Percentiles rank a stretch among this genome's conserved stretches.
These are phyloP conservation scores for Leucozona laternaria DNA, from an alignment of 2,888 invertebrate species.

Conservation along the genomic window DNA sequence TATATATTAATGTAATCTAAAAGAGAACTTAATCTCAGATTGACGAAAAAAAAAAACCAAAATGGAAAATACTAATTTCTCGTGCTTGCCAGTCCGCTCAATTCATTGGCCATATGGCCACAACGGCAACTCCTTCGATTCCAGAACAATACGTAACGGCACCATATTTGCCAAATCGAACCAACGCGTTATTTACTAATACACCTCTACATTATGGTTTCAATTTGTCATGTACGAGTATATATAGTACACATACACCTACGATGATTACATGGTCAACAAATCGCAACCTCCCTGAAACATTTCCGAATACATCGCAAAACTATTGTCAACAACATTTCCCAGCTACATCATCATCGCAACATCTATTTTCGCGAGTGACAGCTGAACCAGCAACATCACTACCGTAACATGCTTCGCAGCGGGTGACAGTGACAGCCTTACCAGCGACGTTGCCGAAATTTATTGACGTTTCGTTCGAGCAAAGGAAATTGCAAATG, in stretches of 20 bases:
- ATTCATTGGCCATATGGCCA: conserved; percentile 1
- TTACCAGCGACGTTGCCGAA: neutral
- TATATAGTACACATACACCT: conserved; percentile 13
- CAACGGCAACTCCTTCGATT: neutral
- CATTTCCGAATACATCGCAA: neutral
- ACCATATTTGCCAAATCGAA: neutral
- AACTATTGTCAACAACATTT: neutral
- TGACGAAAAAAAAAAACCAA: no score
- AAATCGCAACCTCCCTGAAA: neutral
- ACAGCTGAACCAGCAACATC: conserved; percentile 12
- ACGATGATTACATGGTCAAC: conserved; percentile 12
- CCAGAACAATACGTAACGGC: neutral
- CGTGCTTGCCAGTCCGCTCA: neutral
- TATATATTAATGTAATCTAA: no score
- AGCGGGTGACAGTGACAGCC: conserved; percentile 18
- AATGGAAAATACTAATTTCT: neutral
- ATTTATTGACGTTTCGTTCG: conserved; percentile 8
- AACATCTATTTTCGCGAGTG: neutral
- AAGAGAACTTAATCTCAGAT: no score
- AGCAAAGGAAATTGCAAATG: conserved; percentile 31
- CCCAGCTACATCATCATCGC: neutral
- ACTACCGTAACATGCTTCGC: neutral
- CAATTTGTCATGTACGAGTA: neutral
- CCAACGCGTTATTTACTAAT: conserved; percentile 14
- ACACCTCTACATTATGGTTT: neutral